phyloP scores from a whole-genome alignment of 1,140 invertebrate genomes.

The Danaus melanippus region DNA sequence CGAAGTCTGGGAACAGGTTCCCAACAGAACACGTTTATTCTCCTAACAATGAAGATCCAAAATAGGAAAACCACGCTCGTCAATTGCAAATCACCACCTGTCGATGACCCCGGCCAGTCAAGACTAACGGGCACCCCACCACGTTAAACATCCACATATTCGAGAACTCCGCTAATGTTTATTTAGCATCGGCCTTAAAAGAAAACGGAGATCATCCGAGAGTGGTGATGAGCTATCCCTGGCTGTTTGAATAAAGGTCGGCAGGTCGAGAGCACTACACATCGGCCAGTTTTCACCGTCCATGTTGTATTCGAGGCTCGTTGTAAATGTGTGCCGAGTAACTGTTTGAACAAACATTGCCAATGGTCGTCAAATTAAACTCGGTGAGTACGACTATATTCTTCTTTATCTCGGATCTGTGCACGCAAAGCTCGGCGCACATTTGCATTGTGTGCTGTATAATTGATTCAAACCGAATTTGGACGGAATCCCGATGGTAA shows the following conservation, averaged over 20 bases:
- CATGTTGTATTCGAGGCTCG: slow-evolving; percentile 30
- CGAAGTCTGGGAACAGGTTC: slow-evolving; percentile 28
- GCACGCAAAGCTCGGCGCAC: slow-evolving; percentile 28
- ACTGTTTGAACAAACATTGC: slow-evolving; percentile 62
- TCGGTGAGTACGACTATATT: slow-evolving; percentile 33
- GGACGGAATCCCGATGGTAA: no score
- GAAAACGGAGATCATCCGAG: slow-evolving; percentile 22
- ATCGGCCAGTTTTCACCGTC: slow-evolving; percentile 48
- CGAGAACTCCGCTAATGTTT: slow-evolving; percentile 22
- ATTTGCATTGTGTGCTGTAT: slow-evolving; percentile 32
- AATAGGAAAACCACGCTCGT: slow-evolving; percentile 59
- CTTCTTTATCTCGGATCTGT: slow-evolving; percentile 42
- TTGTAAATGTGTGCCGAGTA: slow-evolving; percentile 57
- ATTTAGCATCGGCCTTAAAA: slow-evolving; percentile 7
- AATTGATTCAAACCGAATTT: slow-evolving; percentile 33
- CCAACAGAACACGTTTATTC: slow-evolving; percentile 49
- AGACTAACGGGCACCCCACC: slow-evolving; percentile 56
- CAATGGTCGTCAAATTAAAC: slow-evolving; percentile 55
- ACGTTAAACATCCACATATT: slow-evolving; percentile 30
- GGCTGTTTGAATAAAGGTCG: slow-evolving; percentile 64
- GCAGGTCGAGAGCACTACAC: slow-evolving; percentile 51
- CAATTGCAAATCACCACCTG: slow-evolving; percentile 66
- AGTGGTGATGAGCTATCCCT: slow-evolving; percentile 36
- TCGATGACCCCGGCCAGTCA: slow-evolving; percentile 47
- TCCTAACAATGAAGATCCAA: slow-evolving; percentile 56